Evolutionary conservation across 2,888 invertebrate genomes (phyloP).

Genomic region (Lagria hirta): DNA sequence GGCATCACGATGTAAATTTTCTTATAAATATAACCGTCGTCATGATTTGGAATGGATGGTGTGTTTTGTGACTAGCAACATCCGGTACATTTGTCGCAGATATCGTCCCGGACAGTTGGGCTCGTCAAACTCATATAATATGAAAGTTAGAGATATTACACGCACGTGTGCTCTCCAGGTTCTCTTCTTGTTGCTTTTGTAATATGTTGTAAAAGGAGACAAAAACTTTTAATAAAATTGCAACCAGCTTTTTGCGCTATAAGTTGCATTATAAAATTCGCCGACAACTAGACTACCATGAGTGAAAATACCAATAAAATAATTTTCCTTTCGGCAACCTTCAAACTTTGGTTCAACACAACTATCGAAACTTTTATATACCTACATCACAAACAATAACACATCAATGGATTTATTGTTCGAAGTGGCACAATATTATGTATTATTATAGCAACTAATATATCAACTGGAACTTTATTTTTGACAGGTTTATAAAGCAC

Average conservation of each 20-base stretch:
- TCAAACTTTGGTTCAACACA: too few relatives aligned
- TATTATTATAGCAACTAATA: too few relatives aligned
- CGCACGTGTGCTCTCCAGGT: slow-evolving; percentile 24
- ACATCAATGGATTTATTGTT: too few relatives aligned
- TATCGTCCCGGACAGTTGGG: slow-evolving; percentile 20
- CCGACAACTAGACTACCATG: too few relatives aligned
- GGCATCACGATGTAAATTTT: slow-evolving; percentile 5
- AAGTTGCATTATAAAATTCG: too few relatives aligned
- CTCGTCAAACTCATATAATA: slow-evolving; percentile 20
- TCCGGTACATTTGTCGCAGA: slow-evolving; percentile 26
- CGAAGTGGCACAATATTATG: too few relatives aligned
- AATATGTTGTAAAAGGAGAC: slow-evolving; percentile 7
- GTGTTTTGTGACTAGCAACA: slow-evolving; percentile 20
- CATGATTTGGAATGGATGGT: slow-evolving; percentile 20
- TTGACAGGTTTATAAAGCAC: too few relatives aligned
- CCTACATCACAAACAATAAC: too few relatives aligned
- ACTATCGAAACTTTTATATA: too few relatives aligned
- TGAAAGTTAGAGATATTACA: slow-evolving; percentile 23
- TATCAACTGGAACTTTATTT: too few relatives aligned
- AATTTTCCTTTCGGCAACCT: too few relatives aligned
- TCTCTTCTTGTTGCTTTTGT: slow-evolving; percentile 13
- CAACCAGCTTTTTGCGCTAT: slow-evolving; percentile 1
- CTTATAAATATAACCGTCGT: slow-evolving; percentile 13
- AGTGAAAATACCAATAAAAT: too few relatives aligned
- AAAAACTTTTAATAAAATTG: slow-evolving; percentile 25